Conservation (phyloP, 2,888 invertebrate genomes). For the Ferrisia virgata region DNA sequence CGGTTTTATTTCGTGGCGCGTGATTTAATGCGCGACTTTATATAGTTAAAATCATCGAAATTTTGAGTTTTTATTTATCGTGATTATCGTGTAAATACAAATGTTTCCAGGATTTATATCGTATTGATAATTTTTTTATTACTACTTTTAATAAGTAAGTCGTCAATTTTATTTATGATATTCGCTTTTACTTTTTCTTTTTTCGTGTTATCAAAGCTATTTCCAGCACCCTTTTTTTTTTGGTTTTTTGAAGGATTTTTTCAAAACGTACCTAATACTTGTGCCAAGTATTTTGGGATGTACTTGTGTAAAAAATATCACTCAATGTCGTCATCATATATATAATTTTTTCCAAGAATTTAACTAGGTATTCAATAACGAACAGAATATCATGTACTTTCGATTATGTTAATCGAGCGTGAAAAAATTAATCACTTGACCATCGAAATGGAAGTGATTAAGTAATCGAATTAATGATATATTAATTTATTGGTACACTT, state of each 20-base stretch:
- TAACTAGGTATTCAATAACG: background rate
- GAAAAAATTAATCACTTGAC: background rate
- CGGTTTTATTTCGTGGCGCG: slow-evolving; percentile 8
- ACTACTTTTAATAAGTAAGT: too few relatives aligned
- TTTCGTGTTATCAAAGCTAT: too few relatives aligned
- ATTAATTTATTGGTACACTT: background rate
- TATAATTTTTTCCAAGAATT: background rate
- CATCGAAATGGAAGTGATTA: background rate
- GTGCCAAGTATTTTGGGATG: too few relatives aligned
- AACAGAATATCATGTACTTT: background rate
- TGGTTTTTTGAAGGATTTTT: too few relatives aligned
- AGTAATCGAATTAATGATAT: background rate
- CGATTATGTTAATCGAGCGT: background rate
- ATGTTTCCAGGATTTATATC: background rate
- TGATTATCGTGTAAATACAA: background rate
- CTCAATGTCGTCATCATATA: background rate
- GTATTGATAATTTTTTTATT: too few relatives aligned
- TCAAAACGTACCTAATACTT: too few relatives aligned
- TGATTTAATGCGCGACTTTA: background rate
- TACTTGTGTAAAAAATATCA: background rate
- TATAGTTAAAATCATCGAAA: background rate
- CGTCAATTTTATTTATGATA: too few relatives aligned
- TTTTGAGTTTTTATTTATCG: background rate
- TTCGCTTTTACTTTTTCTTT: too few relatives aligned
- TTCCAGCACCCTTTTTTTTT: too few relatives aligned